Conservation (phyloP, 1,140 invertebrate genomes). For the Lucilia sericata region DNA sequence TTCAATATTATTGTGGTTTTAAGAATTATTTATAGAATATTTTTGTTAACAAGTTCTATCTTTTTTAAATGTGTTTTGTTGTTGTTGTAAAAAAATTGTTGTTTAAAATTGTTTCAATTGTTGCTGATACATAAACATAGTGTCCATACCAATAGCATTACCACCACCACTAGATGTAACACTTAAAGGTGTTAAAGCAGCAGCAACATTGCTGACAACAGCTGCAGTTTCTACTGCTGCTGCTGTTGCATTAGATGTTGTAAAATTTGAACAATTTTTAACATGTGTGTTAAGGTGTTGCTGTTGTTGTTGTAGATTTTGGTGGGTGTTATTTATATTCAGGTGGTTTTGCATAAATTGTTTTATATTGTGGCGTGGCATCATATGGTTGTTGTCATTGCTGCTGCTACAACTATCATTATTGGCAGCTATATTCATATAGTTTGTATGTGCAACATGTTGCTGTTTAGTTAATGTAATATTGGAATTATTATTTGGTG, state of each 20-base stretch:
- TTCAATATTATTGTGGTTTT: not conserved
- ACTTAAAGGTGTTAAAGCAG: not conserved
- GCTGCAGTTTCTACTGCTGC: not conserved
- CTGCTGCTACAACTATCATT: slow-evolving; percentile 24
- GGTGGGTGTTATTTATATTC: slow-evolving; percentile 37
- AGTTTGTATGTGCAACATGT: slow-evolving; percentile 25
- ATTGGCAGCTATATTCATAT: slow-evolving; percentile 30
- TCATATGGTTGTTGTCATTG: not conserved
- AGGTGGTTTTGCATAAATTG: slow-evolving; percentile 41
- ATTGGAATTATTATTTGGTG: not conserved
- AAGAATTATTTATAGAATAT: not conserved
- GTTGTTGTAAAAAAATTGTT: no score
- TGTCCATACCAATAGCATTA: not conserved
- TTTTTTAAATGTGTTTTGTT: not conserved
- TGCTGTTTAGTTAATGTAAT: slow-evolving; percentile 7
- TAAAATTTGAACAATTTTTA: slow-evolving; percentile 18
- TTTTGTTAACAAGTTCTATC: not conserved
- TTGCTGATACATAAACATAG: not conserved
- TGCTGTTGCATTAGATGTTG: slow-evolving; percentile 2
- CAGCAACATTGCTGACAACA: not conserved
- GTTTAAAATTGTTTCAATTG: slow-evolving; percentile 10
- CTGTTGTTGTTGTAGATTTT: slow-evolving; percentile 45
- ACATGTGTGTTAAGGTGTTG: not conserved
- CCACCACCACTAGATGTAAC: slow-evolving; percentile 5
- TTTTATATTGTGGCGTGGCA: slow-evolving; percentile 8